Conservation (phyloP, 2,888 invertebrate species). For the Panzeria rudis region DNA sequence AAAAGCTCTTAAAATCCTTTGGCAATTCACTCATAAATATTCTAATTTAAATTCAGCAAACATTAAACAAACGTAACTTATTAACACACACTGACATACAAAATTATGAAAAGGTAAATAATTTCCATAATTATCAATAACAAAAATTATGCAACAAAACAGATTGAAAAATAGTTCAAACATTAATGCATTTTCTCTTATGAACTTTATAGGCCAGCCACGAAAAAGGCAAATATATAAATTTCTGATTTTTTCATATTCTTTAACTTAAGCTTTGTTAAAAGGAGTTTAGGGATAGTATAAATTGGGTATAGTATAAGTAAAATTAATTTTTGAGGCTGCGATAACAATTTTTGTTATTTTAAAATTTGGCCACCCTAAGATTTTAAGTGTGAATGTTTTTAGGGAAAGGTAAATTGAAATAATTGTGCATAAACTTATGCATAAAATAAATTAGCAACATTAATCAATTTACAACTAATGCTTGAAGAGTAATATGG, state of each 20-base stretch:
- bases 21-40: slow-evolving; percentile 6
- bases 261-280: no score
- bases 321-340: no score
- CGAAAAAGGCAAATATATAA: neutral
- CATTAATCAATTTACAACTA: slow-evolving; percentile 56
- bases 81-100: neutral
- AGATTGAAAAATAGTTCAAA: slow-evolving; percentile 18
- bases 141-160: slow-evolving; percentile 10
- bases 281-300: no score
- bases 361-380: neutral
- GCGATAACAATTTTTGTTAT: neutral
- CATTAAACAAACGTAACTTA: slow-evolving; percentile 14
- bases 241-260: no score
- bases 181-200: neutral
- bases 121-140: slow-evolving; percentile 38
- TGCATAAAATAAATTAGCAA: slow-evolving; percentile 66
- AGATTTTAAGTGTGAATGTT: neutral
- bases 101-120: slow-evolving; percentile 9
- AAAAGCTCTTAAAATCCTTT: neutral
- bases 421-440: slow-evolving; percentile 50
- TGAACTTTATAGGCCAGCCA: neutral
- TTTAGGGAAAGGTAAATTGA: slow-evolving; percentile 19
- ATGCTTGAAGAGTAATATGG: slow-evolving; percentile 26
- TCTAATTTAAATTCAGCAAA: slow-evolving; percentile 29
- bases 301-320: no score